These are phyloP conservation scores for Scaptomyza cyrtandrae DNA, from an alignment of 2,888 invertebrate genomes.

Conservation along the genomic window DNA sequence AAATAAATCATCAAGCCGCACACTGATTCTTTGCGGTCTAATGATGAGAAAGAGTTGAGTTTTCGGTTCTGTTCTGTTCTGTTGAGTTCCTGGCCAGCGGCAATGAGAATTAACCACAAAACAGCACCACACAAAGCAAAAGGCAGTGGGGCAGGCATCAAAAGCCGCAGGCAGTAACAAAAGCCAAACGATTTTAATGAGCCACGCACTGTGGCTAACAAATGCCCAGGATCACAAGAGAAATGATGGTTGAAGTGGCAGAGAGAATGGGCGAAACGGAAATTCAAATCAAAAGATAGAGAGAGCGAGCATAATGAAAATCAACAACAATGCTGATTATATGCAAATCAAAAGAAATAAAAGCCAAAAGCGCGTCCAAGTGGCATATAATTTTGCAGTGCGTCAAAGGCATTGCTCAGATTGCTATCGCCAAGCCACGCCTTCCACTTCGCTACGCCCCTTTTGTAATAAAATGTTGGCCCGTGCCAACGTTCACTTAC, in stretches of 20 bases:
- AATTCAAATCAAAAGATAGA: conserved; percentile 28
- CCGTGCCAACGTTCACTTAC: background rate
- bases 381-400: conserved; percentile 61
- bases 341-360: conserved; percentile 75
- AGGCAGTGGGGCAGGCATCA: conserved; percentile 18
- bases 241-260: background rate
- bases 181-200: conserved; percentile 65
- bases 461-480: conserved; percentile 36
- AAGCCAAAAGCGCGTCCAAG: conserved; percentile 50
- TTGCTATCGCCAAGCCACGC: background rate
- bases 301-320: conserved; percentile 40
- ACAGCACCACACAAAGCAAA: conserved; percentile 44
- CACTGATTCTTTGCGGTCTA: conserved; percentile 39
- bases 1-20: conserved; percentile 51
- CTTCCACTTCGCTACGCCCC: background rate
- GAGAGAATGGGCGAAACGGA: conserved; percentile 20
- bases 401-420: conserved; percentile 56
- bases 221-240: conserved; percentile 23
- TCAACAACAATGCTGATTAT: conserved; percentile 71
- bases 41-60: conserved; percentile 37
- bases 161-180: conserved; percentile 51
- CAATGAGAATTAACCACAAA: conserved; percentile 58
- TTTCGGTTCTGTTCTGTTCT: background rate
- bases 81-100: conserved; percentile 39
- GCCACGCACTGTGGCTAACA: conserved; percentile 38